phyloP scores from a whole-genome alignment of 2,888 invertebrate genomes.

The Diarsia mendica region DNA sequence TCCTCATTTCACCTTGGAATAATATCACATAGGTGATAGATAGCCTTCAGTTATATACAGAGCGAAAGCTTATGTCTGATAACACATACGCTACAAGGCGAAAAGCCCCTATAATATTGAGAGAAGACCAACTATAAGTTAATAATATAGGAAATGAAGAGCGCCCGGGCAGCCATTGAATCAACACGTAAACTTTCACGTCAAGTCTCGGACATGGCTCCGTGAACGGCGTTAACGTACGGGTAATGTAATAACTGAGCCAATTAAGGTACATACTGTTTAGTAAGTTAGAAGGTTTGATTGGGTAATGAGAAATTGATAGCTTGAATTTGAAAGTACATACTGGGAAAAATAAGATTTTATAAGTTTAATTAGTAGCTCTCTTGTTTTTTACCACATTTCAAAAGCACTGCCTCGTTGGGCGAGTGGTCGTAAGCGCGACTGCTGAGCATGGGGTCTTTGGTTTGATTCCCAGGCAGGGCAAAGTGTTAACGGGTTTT shows the following conservation, averaged over 20 bases:
- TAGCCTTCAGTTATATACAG: too few relatives aligned
- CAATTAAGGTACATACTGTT: not conserved
- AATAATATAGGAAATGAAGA: constrained; percentile 32
- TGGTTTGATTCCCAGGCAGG: too few relatives aligned
- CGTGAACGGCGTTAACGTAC: not conserved
- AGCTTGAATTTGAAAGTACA: not conserved
- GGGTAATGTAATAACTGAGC: constrained; percentile 19
- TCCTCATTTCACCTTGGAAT: too few relatives aligned
- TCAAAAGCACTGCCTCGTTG: too few relatives aligned
- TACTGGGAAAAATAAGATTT: not conserved
- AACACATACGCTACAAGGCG: not conserved
- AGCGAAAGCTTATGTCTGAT: too few relatives aligned
- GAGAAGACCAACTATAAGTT: constrained; percentile 13
- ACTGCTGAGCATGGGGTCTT: too few relatives aligned
- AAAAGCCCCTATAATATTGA: constrained; percentile 11
- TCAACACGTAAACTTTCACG: constrained; percentile 44
- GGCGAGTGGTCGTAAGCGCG: too few relatives aligned
- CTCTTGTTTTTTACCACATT: not conserved
- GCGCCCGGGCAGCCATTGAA: constrained; percentile 28
- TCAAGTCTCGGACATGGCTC: not conserved
- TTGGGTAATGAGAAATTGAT: not conserved
- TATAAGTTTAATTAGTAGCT: too few relatives aligned
- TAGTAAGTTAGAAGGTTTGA: not conserved
- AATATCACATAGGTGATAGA: too few relatives aligned
- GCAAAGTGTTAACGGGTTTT: too few relatives aligned